These are phyloP conservation scores for Argyresthia goedartella DNA, from an alignment of 2,888 invertebrate genomes.

Conservation along the genomic window DNA sequence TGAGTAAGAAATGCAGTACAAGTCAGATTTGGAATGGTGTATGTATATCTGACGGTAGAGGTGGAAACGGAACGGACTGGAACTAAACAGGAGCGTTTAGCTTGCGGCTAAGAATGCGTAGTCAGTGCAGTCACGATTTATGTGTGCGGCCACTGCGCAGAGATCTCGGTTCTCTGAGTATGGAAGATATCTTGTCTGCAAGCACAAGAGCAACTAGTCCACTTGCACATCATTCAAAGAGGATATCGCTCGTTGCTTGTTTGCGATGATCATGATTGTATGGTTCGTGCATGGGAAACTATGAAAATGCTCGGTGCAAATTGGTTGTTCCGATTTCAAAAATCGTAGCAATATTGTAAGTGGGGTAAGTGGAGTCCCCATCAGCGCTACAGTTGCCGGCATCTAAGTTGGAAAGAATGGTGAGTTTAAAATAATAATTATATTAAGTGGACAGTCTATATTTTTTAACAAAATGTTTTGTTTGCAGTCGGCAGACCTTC, in stretches of 20 bases:
- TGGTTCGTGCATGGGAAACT: too few species aligned
- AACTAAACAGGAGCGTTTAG: slow-evolving; percentile 59
- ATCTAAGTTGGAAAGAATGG: too few species aligned
- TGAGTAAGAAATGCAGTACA: not conserved
- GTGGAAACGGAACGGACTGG: not conserved
- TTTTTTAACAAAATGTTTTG: too few species aligned
- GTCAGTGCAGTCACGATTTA: slow-evolving; percentile 62
- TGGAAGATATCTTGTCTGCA: slow-evolving; percentile 51
- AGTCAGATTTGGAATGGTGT: not conserved
- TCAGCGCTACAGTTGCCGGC: too few species aligned
- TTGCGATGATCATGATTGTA: too few species aligned
- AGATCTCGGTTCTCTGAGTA: slow-evolving; percentile 35
- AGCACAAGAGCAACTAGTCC: slow-evolving; percentile 27
- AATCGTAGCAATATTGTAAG: too few species aligned
- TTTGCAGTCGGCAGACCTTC: too few species aligned
- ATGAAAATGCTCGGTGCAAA: too few species aligned
- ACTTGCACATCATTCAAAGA: slow-evolving; percentile 27
- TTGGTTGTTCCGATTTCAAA: too few species aligned
- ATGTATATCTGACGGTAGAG: not conserved
- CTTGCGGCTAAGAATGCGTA: slow-evolving; percentile 45
- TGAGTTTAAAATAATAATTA: too few species aligned
- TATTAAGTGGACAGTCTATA: too few species aligned
- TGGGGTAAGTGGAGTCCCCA: too few species aligned
- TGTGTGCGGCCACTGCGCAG: slow-evolving; percentile 1
- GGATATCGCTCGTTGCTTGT: not conserved